Conservation (phyloP, 2,797 vertebrate species). For the Salmo trutta region DNA sequence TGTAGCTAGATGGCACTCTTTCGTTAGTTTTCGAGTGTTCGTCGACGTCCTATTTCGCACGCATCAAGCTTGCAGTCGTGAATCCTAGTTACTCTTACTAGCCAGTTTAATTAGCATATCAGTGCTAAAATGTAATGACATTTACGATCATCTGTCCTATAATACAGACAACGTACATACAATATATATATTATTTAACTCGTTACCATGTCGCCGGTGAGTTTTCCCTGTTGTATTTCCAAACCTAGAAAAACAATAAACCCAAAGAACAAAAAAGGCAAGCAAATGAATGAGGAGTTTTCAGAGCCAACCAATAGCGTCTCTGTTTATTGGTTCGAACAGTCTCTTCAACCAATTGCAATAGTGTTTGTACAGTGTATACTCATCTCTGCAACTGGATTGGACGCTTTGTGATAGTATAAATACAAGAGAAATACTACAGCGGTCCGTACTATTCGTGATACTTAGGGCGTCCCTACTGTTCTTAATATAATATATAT, state of each 20-base stretch:
- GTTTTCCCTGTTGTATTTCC: constrained; percentile 21
- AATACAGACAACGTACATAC: neutral
- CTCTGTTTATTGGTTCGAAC: constrained; percentile 42
- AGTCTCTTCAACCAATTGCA: constrained; percentile 37
- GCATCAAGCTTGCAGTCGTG: neutral
- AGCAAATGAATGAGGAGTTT: constrained; percentile 29
- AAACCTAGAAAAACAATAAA: constrained; percentile 56
- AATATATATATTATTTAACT: neutral
- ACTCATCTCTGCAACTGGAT: neutral
- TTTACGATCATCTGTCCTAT: neutral
- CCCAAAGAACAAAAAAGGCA: neutral
- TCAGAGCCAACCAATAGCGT: constrained; percentile 35
- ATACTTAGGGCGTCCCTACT: too few relatives aligned
- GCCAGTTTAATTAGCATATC: neutral
- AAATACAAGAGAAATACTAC: neutral
- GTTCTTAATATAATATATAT: too few relatives aligned
- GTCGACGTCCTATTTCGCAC: neutral
- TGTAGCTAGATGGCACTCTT: constrained; percentile 25
- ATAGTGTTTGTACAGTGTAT: constrained; percentile 24
- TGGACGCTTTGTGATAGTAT: neutral
- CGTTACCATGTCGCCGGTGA: constrained; percentile 35
- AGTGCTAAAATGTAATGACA: neutral
- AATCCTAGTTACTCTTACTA: neutral
- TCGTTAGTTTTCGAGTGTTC: constrained; percentile 10
- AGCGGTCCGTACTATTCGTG: neutral